Percentiles rank a stretch among this genome's conserved stretches.
phyloP scores from a whole-genome alignment of 2,113 vertebrate species.

The Macaca fascicularis region DNA sequence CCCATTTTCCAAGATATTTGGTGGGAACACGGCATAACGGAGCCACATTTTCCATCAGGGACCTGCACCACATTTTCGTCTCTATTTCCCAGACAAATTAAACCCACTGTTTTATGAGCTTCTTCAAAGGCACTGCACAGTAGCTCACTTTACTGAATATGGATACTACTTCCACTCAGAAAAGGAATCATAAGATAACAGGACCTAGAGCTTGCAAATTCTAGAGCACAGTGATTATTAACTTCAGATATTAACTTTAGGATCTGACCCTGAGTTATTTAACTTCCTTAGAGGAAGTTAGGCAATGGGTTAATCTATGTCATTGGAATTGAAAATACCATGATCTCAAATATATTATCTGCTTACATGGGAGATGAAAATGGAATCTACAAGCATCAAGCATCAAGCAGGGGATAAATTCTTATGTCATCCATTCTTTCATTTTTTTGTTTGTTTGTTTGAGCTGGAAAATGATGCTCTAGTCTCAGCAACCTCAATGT shows the following conservation, averaged over 20 bases:
- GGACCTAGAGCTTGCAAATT: conserved; percentile 71
- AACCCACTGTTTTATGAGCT: conserved; percentile 83
- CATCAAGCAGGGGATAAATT: rapidly evolving
- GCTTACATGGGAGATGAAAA: neutral
- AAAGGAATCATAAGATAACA: conserved; percentile 75
- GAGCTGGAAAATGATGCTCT: neutral
- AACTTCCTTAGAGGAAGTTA: neutral
- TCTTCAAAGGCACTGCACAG: conserved; percentile 83
- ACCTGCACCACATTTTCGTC: conserved; percentile 72
- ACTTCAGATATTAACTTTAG: conserved; percentile 69
- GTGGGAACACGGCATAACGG: conserved; percentile 80
- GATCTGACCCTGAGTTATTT: conserved; percentile 63
- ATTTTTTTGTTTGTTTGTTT: neutral
- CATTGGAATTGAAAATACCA: neutral
- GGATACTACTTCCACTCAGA: conserved; percentile 78
- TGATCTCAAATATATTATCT: neutral
- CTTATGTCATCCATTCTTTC: neutral
- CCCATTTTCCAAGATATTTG: conserved; percentile 87
- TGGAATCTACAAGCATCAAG: neutral
- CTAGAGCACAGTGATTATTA: conserved; percentile 71
- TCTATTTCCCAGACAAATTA: conserved; percentile 85
- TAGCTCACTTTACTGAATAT: conserved; percentile 81
- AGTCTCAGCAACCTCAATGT: neutral
- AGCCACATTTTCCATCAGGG: conserved; percentile 83
- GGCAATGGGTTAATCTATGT: neutral